phyloP scores from a whole-genome alignment of 2,888 invertebrate genomes.

The Lasioglossum morio region DNA sequence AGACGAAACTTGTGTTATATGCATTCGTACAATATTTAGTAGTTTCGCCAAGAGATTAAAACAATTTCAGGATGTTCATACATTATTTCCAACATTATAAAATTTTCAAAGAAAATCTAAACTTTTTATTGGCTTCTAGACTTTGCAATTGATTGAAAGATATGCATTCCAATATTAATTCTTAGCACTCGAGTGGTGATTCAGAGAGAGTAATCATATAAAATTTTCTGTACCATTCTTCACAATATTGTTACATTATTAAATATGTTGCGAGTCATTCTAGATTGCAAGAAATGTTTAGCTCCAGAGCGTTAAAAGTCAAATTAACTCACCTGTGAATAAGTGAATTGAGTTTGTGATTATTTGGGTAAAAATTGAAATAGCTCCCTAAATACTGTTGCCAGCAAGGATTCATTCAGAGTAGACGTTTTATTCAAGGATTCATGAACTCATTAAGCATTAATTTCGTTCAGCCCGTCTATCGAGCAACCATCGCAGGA shows the following conservation, averaged over 20 bases:
- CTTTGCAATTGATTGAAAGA: too few relatives aligned
- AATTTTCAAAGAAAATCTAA: not conserved
- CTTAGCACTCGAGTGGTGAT: too few relatives aligned
- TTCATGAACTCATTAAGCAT: constrained; percentile 34
- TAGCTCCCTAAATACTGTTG: not conserved
- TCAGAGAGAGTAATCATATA: too few relatives aligned
- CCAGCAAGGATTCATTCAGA: not conserved
- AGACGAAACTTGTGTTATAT: not conserved
- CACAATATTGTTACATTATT: too few relatives aligned
- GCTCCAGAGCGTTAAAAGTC: not conserved
- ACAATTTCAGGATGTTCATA: not conserved
- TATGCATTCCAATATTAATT: not conserved
- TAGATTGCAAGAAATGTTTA: too few relatives aligned
- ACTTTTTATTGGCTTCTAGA: not conserved
- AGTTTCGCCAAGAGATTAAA: too few relatives aligned
- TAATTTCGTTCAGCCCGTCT: constrained; percentile 27
- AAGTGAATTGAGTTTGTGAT: not conserved
- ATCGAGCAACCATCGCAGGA: constrained; percentile 18
- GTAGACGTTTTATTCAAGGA: not conserved
- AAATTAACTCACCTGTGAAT: not conserved
- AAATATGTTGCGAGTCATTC: too few relatives aligned
- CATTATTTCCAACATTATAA: not conserved
- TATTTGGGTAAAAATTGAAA: not conserved
- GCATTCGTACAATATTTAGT: not conserved
- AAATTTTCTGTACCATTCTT: too few relatives aligned